Conservation (phyloP, 2,797 vertebrate species). For the Anas acuta region DNA sequence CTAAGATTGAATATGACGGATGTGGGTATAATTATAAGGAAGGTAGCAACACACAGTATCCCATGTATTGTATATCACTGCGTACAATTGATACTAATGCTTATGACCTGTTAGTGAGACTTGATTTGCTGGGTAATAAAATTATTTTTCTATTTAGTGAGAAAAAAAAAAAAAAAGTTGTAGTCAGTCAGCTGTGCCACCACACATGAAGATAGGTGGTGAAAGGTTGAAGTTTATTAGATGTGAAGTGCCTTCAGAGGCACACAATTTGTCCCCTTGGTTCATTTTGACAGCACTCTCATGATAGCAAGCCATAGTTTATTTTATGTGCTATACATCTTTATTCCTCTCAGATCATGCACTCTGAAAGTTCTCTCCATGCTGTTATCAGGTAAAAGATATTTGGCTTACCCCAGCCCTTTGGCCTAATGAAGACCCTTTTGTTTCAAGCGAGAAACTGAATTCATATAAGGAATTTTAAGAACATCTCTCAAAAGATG, state of each 20-base stretch:
- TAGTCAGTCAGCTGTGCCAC: background rate
- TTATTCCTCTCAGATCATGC: background rate
- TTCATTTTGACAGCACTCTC: background rate
- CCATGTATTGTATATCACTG: background rate
- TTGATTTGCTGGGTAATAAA: background rate
- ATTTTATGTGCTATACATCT: constrained; percentile 2
- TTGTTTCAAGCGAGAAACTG: constrained; percentile 55
- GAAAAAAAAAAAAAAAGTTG: background rate
- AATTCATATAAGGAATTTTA: constrained; percentile 32
- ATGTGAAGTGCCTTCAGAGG: background rate
- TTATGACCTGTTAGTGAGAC: background rate
- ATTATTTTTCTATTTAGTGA: background rate
- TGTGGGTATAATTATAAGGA: background rate
- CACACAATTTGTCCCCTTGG: background rate
- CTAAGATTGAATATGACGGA: background rate
- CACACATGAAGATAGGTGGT: background rate
- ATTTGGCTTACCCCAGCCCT: background rate
- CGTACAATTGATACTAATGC: background rate
- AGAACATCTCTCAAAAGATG: constrained; percentile 50
- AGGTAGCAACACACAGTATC: background rate
- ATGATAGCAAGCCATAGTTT: background rate
- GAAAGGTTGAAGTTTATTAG: constrained; percentile 4
- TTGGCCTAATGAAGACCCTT: background rate
- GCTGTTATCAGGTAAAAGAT: constrained; percentile 29
- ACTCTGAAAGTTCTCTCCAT: background rate